These are phyloP conservation scores for Onychomys arenicola DNA, from an alignment of 2,797 vertebrate species.

Conservation along the genomic window DNA sequence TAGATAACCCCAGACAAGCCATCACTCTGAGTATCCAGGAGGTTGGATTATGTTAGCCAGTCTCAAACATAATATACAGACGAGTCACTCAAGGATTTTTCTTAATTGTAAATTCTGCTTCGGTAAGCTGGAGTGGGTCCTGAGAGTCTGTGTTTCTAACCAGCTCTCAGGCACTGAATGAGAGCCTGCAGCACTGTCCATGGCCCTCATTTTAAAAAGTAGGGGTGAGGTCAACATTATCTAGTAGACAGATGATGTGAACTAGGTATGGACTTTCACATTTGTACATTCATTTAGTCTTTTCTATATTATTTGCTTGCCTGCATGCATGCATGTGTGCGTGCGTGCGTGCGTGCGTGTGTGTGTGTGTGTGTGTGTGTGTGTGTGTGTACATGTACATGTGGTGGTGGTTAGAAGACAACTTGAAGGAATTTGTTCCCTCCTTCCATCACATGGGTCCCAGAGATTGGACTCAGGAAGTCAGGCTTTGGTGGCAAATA, in stretches of 20 bases:
- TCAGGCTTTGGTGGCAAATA: neutral
- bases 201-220: neutral
- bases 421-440: neutral
- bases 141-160: neutral
- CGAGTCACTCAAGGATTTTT: neutral
- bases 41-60: neutral
- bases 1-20: neutral
- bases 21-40: neutral
- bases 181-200: accelerated
- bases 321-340: neutral
- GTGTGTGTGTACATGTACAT: neutral
- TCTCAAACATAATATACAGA: neutral
- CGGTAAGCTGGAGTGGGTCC: neutral
- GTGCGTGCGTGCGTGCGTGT: too few relatives aligned
- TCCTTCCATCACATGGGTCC: neutral
- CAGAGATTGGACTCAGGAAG: too few relatives aligned
- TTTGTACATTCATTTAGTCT: neutral
- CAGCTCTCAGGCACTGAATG: neutral
- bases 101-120: neutral
- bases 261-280: neutral
- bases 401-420: neutral
- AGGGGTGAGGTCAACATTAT: neutral
- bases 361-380: too few relatives aligned
- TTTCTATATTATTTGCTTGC: too few relatives aligned
- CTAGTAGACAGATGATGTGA: neutral